These are phyloP conservation scores for Ellobius talpinus DNA, from an alignment of 2,113 vertebrate genomes.

Conservation along the genomic window DNA sequence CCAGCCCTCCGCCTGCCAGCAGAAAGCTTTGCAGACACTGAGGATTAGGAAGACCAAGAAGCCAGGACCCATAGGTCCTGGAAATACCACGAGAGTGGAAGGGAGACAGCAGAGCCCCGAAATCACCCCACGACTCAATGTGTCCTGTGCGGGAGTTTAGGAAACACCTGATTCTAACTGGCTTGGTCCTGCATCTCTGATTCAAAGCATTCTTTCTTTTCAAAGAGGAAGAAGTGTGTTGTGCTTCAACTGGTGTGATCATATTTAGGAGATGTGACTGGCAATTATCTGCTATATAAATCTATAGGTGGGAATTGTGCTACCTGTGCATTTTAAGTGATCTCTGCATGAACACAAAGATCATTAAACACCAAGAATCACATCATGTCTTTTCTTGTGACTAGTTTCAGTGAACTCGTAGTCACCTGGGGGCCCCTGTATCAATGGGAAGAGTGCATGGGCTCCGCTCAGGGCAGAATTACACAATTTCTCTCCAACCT, in stretches of 20 bases:
- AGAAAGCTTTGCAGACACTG: neutral
- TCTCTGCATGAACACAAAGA: neutral
- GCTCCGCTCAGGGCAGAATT: neutral
- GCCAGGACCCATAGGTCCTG: neutral
- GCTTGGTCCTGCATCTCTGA: neutral
- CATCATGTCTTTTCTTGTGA: neutral
- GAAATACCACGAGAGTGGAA: neutral
- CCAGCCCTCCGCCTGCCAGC: neutral
- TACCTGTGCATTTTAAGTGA: neutral
- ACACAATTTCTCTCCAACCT: neutral
- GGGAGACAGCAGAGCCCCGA: neutral
- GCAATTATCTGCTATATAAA: neutral
- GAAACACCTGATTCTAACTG: neutral
- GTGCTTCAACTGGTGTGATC: neutral
- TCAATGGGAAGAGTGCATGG: fast-evolving
- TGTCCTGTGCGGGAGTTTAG: neutral
- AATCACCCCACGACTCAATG: neutral
- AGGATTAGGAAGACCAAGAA: neutral
- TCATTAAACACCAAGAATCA: neutral
- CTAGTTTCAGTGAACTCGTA: neutral
- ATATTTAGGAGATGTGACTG: neutral
- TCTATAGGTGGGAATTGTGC: neutral
- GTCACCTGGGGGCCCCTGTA: no score
- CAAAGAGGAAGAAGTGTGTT: neutral
- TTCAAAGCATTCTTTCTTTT: neutral